Base-by-base conservation (phyloP, 2,113 vertebrate genomes). In the Erpornis zantholeuca region DNA sequence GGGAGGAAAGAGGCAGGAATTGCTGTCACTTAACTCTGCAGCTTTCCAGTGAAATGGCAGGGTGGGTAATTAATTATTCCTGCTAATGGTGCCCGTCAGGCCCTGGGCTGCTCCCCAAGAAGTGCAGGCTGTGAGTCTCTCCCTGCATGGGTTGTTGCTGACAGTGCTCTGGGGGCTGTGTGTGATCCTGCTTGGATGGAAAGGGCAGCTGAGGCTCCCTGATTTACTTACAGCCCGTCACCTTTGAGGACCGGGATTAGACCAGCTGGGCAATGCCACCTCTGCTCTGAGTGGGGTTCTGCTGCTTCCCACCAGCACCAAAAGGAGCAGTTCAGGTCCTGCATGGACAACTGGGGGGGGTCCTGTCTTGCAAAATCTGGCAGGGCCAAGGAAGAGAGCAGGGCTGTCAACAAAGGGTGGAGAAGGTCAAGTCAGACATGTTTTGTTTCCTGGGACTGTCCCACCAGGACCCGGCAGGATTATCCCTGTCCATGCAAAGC, bases 401-500 rank as follows among this genome's bases (percentile, higher is more conserved):
- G 36, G 22, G 44, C 15, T 68, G 68, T 13, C 0, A 1, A 2
- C 4, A 6, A 10, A 17, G 23, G 13, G 14, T 69, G 57, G 77
- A 44, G 52, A 47, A 80, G 47, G 22, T 44, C 47, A 20, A 25
- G 31, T 36, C 40, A n/a, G 81, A 31, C 0, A 1, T 15, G 19
- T 59, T 11, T n/a, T 15, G 19, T 59, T 11, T n/a, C 18, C 86
- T 64, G 82, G 31, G 24, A 17, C 13, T 11, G 14, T 19, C 25
- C 27, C 53, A 66, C 9, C 63, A 42, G 63, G 35, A 79, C 38
- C n/a, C 31, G 12, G 53, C n/a, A 78, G 81, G 86, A 44, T 47
- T 72, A n/a, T 7, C 19, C 45, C 31, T 14, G 3, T 15, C 38
- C 5, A 0, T 16, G 27, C 36, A 22, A 45, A 1, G 11, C n/a